Percentiles rank a stretch among this genome's conserved stretches.
Conservation (phyloP, 2,797 vertebrate species). For the Columba guinea region DNA sequence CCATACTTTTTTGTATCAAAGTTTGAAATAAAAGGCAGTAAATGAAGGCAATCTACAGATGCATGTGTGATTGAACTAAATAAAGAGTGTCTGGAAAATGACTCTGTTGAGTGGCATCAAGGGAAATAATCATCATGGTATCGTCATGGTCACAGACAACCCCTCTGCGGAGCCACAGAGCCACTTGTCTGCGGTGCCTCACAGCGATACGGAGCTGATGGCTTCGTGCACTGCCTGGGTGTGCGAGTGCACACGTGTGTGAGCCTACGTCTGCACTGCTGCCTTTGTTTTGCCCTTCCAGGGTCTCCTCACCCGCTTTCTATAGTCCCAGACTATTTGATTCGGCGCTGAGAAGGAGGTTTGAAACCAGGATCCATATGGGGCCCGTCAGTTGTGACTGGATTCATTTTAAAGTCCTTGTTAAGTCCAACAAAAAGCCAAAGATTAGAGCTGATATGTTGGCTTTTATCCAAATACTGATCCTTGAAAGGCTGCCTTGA, state of each 20-base stretch:
- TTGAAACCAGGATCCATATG: constrained; percentile 63
- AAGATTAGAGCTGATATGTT: constrained; percentile 71
- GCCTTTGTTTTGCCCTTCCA: neutral
- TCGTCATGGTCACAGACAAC: constrained; percentile 21
- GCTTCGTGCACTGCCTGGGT: neutral
- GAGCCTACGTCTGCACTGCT: neutral
- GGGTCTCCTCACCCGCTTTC: neutral
- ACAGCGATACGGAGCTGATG: accelerated
- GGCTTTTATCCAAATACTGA: constrained; percentile 59
- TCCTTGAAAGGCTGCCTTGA: constrained; percentile 63
- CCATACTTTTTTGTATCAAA: neutral
- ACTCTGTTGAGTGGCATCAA: neutral
- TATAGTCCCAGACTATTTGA: neutral
- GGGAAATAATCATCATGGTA: neutral
- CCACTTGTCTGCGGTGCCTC: neutral
- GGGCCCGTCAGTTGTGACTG: constrained; percentile 61
- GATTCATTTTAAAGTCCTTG: constrained; percentile 70
- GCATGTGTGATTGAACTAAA: neutral
- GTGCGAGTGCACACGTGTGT: accelerated
- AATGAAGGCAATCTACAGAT: neutral
- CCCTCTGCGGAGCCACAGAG: constrained; percentile 11
- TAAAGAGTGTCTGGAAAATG: neutral
- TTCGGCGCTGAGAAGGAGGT: constrained; percentile 5
- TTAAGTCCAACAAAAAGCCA: constrained; percentile 69
- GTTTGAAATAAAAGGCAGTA: constrained; percentile 31